Base-by-base conservation (phyloP, 2,113 vertebrate species). In the Prolemur simus region DNA sequence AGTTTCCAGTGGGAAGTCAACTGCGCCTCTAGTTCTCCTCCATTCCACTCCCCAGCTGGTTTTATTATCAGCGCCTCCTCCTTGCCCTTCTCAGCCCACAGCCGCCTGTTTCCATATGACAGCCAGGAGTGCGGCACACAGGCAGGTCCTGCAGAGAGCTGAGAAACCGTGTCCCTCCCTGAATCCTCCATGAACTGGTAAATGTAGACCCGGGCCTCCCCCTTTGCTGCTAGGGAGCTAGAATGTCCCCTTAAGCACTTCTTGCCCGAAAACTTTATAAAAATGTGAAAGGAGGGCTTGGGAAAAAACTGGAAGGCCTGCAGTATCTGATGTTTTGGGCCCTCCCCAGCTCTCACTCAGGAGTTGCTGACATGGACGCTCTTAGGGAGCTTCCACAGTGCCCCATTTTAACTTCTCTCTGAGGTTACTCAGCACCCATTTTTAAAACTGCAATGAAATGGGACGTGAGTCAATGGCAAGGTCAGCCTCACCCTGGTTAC, bases 241-340 rank as follows among this genome's bases (percentile, higher is more conserved):
- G 34, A 20, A 27, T 78, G 29, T 3, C 7, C 17, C 2, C 37
- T 45, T 37, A 3, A 42, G 54, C 29, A 3, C 58, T 8, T 87
- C 23, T 49, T 63, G n/a, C 77, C 88, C 45, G 54, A 25, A 76
- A 37, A 54, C 27, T 42, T 69, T 34, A 15, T 64, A 45, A 39
- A 71, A 39, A 8, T 3, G 12, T 58, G 27, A 32, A 68, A 54
- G 37, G 12, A 32, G 32, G 8, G 5, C 1, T 29, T 69, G 47
- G 27, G 4, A 32, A 1, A 37, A 78, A 58, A 23, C 29, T 11
- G 23, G 82, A 45, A 76, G 45, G 15, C 49, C 25, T 49, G 11
- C 9, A 27, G 14, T 11, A 2, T 32, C 4, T 54, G 29, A 7
- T 60, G 56, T 69, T 47, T 1, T 0, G 0, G 66, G 8, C 1